Base-by-base conservation (phyloP, 2,888 invertebrate species). In the Platycheirus albimanus region DNA sequence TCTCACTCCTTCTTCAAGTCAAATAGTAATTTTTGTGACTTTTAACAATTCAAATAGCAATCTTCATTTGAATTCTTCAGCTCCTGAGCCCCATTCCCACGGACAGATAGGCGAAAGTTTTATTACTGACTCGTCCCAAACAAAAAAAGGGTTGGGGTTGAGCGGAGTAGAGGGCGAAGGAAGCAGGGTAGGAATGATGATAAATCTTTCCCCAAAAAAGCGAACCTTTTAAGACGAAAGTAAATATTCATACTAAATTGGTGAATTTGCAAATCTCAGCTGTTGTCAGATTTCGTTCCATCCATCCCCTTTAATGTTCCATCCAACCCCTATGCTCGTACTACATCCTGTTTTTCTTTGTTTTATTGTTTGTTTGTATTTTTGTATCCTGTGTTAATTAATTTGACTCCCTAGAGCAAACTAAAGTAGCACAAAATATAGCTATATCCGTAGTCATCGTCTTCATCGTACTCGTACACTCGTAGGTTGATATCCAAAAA, bases 241-340 rank as follows among this genome's bases (percentile, higher is more conserved):
- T 72, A 74, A 79, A 74, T 79, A 75, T 69, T 67, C 69, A 47
- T 33, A 41, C 30, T 72, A 71, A 72, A 72, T 72, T 71, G 67
- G 43, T 56, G 72, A 74, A 78, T 83, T 83, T 83, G 69, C 72
- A 64, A 83, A 74, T 83, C 83, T 78, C 83, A 83, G 69, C 83
- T 83, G 78, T 45, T 74, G 78, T 74, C 83, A 64, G 77, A 74
- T 78, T 49, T 75, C 7, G 8, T 33, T 33, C 8, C 5, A 8
- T 33, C 30, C 5, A 3, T 33, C 30, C 30, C 5, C 5, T 8
- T 7, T 30, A 45, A n/a, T 58, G 15, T 58, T 58, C 24, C 24
- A 24, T 24, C 38, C 56, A 17, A 28, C 43, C 54, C 20, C 10
- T n/a, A 47, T 15, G 20, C 11, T 56, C 15, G 36, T 5, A 54